phyloP scores from a whole-genome alignment of 2,113 vertebrate genomes.

The Desmodus rotundus region DNA sequence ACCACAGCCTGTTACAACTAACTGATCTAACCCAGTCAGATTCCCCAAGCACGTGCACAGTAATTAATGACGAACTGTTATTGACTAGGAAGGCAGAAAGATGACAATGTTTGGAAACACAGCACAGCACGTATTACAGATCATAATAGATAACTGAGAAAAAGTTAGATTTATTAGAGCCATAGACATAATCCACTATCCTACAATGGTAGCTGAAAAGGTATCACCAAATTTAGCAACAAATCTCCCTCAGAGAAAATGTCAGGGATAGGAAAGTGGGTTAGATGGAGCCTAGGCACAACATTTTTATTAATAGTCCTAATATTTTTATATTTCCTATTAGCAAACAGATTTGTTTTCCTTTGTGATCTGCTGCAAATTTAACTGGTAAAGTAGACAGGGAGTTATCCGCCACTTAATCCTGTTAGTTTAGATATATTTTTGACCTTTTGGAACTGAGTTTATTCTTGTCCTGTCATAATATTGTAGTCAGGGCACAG shows the following conservation, averaged over 20 bases:
- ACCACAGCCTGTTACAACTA: not conserved
- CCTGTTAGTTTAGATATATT: not conserved
- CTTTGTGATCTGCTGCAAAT: not conserved
- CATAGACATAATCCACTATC: not conserved
- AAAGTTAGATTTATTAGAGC: not conserved
- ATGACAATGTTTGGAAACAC: not conserved
- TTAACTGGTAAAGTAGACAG: not conserved
- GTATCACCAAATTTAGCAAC: not conserved
- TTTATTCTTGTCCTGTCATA: not conserved
- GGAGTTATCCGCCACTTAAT: not conserved
- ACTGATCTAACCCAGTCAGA: not conserved
- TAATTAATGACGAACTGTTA: not conserved
- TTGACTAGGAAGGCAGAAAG: not conserved
- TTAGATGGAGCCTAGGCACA: not conserved
- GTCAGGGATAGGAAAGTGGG: fast-evolving
- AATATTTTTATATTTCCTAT: not conserved
- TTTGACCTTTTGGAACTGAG: not conserved
- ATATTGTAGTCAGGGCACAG: not conserved
- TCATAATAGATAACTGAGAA: not conserved
- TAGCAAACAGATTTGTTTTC: not conserved
- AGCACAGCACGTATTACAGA: not conserved
- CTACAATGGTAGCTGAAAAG: not conserved
- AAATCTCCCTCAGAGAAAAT: not conserved
- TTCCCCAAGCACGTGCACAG: not conserved
- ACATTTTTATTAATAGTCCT: not conserved